phyloP scores from a whole-genome alignment of 2,888 invertebrate species.

The Rhagonycha lutea region DNA sequence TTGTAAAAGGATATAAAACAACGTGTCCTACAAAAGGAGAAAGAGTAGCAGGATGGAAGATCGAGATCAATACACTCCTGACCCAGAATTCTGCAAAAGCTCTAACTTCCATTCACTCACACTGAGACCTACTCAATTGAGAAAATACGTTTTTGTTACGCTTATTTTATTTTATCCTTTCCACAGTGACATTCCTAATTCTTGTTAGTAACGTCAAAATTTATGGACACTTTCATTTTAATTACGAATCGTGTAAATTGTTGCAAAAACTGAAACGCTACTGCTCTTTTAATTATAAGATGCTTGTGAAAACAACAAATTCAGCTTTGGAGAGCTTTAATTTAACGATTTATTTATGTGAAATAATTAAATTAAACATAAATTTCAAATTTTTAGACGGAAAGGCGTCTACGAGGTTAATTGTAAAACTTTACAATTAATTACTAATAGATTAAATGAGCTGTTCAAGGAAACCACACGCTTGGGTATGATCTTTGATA shows the following conservation, averaged over 20 bases:
- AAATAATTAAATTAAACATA: not conserved
- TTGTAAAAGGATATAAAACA: constrained; percentile 3
- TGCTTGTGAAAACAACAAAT: not conserved
- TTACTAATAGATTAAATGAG: not conserved
- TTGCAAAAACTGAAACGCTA: not conserved
- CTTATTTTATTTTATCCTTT: constrained; percentile 2
- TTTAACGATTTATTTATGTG: not conserved
- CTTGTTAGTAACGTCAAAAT: not conserved
- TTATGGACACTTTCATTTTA: not conserved
- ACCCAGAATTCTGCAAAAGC: constrained; percentile 43
- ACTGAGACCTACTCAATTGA: constrained; percentile 28
- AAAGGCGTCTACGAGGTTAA: not conserved
- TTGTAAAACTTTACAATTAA: not conserved
- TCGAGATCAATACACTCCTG: constrained; percentile 48
- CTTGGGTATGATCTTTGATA: not conserved
- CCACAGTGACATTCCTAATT: not conserved
- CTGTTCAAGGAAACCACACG: not conserved
- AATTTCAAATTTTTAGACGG: not conserved
- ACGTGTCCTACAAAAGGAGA: constrained; percentile 25
- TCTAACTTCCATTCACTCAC: constrained; percentile 26
- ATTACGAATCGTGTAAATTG: not conserved
- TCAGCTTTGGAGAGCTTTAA: not conserved
- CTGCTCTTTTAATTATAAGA: not conserved
- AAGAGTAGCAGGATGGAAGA: constrained; percentile 34
- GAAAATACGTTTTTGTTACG: constrained; percentile 20